Conservation (phyloP, 2,113 vertebrate species). For the Gambusia holbrooki region DNA sequence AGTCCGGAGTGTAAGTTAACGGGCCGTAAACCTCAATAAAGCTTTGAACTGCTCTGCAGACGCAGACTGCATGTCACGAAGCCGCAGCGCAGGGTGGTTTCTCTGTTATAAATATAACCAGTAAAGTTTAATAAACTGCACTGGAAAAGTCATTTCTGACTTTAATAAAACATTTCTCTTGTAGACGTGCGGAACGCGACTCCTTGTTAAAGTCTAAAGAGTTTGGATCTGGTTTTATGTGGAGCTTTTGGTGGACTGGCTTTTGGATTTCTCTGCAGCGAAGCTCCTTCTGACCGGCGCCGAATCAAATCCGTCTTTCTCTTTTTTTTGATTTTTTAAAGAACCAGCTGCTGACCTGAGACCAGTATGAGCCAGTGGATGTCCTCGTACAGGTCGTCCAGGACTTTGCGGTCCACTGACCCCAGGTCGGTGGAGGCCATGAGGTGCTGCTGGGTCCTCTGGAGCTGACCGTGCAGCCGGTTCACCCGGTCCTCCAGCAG, state of each 20-base stretch:
- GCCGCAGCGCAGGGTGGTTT: constrained; percentile 28
- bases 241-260: constrained; percentile 6
- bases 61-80: constrained; percentile 24
- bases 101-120: constrained; percentile 12
- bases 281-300: neutral
- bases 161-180: constrained; percentile 29
- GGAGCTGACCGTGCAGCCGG: constrained; percentile 93
- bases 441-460: constrained; percentile 94
- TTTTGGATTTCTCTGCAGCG: neutral
- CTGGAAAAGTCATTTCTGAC: constrained; percentile 37
- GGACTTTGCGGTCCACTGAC: constrained; percentile 87
- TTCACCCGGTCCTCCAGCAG: constrained; percentile 96
- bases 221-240: neutral
- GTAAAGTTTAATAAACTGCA: constrained; percentile 9
- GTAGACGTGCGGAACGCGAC: neutral
- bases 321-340: neutral
- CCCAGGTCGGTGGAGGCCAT: constrained; percentile 88
- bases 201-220: constrained; percentile 8
- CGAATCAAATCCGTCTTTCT: neutral
- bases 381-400: constrained; percentile 98
- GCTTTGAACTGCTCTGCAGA: constrained; percentile 8
- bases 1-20: neutral
- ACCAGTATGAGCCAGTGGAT: constrained; percentile 99
- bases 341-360: constrained; percentile 83
- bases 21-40: neutral